Evolutionary conservation across 2,797 vertebrate species (phyloP).

Genomic region (Muscicapa striata): DNA sequence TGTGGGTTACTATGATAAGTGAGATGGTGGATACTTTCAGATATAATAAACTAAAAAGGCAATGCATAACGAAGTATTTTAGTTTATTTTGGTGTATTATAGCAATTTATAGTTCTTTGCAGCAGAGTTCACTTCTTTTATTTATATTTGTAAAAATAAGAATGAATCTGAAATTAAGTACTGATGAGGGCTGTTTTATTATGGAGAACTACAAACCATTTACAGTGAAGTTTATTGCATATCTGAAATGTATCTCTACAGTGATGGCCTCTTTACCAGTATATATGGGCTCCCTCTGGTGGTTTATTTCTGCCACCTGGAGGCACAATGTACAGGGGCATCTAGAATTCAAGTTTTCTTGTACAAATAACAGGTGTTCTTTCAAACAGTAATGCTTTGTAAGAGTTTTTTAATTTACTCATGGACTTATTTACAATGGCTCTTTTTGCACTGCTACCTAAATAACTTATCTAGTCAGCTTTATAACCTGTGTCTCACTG

Average conservation of each 20-base stretch:
- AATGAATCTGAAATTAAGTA: neutral
- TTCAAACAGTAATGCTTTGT: neutral
- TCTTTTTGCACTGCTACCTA: neutral
- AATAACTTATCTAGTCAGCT: neutral
- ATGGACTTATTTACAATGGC: neutral
- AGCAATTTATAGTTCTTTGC: neutral
- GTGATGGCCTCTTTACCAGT: neutral
- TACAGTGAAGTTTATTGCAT: neutral
- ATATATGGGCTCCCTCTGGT: slow-evolving; percentile 50
- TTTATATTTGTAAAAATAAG: neutral
- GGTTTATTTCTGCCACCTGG: neutral
- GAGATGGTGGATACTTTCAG: neutral
- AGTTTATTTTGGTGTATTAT: neutral
- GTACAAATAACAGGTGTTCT: neutral
- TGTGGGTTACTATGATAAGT: neutral
- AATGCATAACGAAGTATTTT: neutral
- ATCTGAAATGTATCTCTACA: neutral
- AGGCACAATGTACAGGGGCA: accelerated
- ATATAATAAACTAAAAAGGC: neutral
- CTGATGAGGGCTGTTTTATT: neutral
- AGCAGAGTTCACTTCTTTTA: neutral
- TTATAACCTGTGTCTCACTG: neutral
- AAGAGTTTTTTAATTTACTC: neutral
- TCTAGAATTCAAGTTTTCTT: neutral
- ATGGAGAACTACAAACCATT: neutral